Evolutionary conservation across 2,888 invertebrate species (phyloP).

Genomic region (Drosophila algonquin): DNA sequence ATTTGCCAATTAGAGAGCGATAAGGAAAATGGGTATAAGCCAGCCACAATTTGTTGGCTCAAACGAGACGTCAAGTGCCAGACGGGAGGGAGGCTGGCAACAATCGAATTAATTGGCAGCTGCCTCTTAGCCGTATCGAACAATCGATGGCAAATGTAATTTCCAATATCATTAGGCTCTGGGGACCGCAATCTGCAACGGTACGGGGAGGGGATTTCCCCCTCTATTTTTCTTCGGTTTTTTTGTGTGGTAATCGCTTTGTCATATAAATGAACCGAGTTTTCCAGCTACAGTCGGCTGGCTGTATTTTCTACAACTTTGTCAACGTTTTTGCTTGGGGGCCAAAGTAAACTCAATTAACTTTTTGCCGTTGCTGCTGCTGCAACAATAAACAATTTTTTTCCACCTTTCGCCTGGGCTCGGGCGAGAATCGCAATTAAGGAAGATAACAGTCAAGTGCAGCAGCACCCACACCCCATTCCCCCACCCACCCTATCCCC

Average conservation of each 20-base stretch:
- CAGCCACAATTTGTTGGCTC: constrained; percentile 24
- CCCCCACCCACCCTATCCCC: neutral
- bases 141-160: constrained; percentile 58
- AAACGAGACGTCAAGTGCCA: constrained; percentile 19
- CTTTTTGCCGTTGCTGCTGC: constrained; percentile 66
- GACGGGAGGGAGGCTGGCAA: neutral
- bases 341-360: constrained; percentile 79
- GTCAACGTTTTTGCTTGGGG: constrained; percentile 72
- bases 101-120: constrained; percentile 44
- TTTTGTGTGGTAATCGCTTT: constrained; percentile 52
- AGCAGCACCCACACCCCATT: constrained; percentile 35
- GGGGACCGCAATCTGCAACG: constrained; percentile 35
- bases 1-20: constrained; percentile 31
- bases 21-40: neutral
- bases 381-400: constrained; percentile 76
- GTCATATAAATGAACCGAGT: constrained; percentile 70
- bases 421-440: constrained; percentile 65
- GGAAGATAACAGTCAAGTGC: constrained; percentile 76
- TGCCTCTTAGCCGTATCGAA: constrained; percentile 46
- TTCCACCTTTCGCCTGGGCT: constrained; percentile 46
- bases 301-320: constrained; percentile 73
- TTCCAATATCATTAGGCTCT: constrained; percentile 66
- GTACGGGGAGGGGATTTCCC: neutral
- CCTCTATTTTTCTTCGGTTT: neutral
- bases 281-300: constrained; percentile 32